Evolutionary conservation across 1,140 invertebrate genomes (phyloP).

Genomic region (Drosophila dunni): DNA sequence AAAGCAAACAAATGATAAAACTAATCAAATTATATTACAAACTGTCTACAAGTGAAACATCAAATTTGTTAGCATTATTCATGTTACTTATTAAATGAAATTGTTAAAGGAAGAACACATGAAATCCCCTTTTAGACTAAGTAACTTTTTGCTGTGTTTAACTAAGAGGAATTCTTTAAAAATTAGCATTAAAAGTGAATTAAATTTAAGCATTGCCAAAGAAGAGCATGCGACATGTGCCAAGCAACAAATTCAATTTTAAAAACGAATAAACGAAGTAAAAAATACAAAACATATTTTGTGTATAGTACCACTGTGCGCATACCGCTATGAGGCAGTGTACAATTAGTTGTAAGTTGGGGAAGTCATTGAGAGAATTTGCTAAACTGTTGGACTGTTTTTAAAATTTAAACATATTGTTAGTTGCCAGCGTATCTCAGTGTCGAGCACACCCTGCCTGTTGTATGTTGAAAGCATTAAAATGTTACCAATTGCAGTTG

Average conservation of each 20-base stretch:
- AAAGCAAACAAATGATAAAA: slow-evolving; percentile 2
- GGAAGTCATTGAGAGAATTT: background rate
- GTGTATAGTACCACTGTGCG: slow-evolving; percentile 3
- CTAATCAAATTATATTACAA: slow-evolving; percentile 27
- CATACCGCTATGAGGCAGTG: slow-evolving; percentile 11
- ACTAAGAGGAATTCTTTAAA: slow-evolving; percentile 2
- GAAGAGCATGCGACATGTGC: slow-evolving; percentile 32
- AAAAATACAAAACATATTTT: slow-evolving; percentile 16
- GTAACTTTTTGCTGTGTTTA: slow-evolving; percentile 32
- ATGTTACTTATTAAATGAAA: slow-evolving; percentile 36
- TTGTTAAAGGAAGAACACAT: slow-evolving; percentile 21
- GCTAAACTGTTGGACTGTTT: slow-evolving; percentile 6
- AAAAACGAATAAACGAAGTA: slow-evolving; percentile 3
- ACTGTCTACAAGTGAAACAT: slow-evolving; percentile 5
- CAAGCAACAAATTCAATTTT: slow-evolving; percentile 26
- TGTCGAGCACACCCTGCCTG: background rate
- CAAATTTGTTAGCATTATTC: slow-evolving; percentile 26
- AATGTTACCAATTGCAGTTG: slow-evolving; percentile 20
- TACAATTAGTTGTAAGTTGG: background rate
- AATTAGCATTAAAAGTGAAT: background rate
- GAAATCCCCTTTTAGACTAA: background rate
- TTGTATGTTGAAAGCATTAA: slow-evolving; percentile 20
- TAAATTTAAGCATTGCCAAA: slow-evolving; percentile 14
- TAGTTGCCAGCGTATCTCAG: slow-evolving; percentile 4
- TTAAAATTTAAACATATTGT: background rate